Conservation (phyloP, 2,888 invertebrate genomes). For the Phlogophora meticulosa region DNA sequence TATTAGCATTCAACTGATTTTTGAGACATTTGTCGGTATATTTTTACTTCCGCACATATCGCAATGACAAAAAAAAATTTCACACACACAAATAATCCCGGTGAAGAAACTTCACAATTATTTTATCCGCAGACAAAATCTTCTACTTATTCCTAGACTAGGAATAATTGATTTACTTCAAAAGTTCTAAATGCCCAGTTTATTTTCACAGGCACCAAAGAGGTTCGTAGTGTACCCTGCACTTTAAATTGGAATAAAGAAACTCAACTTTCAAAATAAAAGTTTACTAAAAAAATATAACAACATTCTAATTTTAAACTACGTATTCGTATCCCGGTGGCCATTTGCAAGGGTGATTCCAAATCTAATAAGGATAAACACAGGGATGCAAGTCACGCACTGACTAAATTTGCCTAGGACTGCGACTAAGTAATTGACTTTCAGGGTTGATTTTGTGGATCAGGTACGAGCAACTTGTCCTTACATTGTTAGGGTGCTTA, state of each 20-base stretch:
- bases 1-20: no score
- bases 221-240: not conserved
- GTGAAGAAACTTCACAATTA: no score
- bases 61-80: no score
- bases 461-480: constrained; percentile 36
- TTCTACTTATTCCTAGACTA: no score
- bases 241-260: constrained; percentile 18
- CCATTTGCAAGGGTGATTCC: constrained; percentile 63
- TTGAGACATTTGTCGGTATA: no score
- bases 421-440: constrained; percentile 69
- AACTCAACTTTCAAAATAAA: constrained; percentile 24
- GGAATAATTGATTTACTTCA: not conserved
- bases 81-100: no score
- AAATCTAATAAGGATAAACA: constrained; percentile 69
- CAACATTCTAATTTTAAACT: constrained; percentile 44
- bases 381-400: constrained; percentile 69
- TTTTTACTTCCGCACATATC: no score
- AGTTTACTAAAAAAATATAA: not conserved
- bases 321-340: constrained; percentile 44
- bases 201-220: constrained; percentile 3
- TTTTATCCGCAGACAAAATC: no score
- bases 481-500: constrained; percentile 28
- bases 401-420: constrained; percentile 70
- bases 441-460: constrained; percentile 54
- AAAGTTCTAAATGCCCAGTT: not conserved